Base-by-base conservation (phyloP, 2,797 vertebrate species). In the Lithobates pipiens region DNA sequence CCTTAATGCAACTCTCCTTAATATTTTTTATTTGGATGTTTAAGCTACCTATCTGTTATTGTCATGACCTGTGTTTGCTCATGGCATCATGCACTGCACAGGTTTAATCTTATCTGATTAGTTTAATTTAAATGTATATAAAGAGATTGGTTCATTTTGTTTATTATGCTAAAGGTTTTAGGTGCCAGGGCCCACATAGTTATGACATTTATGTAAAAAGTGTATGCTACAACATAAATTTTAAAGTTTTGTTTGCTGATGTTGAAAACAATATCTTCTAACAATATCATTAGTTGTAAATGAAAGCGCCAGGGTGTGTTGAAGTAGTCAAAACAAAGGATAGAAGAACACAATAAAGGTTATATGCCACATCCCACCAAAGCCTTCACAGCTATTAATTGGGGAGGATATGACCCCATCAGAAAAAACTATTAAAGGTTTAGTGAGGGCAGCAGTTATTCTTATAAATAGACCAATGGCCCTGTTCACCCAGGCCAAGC, bases 401-500 rank as follows among this genome's bases (percentile, higher is more conserved):
- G 16, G 63, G 91, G 88, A 88, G 94, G 96, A 97, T 93, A 91
- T 98, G 96, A 97, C 95, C 96, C 91, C 92, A 92, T 89, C 92
- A 93, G 89, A 94, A 94, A 95, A 95, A 95, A 93, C 94, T 91
- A 91, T 90, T 91, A 92, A 93, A 95, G 94, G 93, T 93, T 94
- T 93, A 88, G 80, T 3, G 94, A 95, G 94, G 93, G 92, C 93
- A 90, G 92, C 89, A 93, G 93, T 91, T 89, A 84, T 92, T 95
- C 96, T 97, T 95, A 94, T 94, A 96, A 95, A 95, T 93, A 93
- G 96, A 96, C 95, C 93, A 91, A 93, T 93, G 95, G 95, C 95
- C 34, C 96, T 95, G 95, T 95, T 67, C 95, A 93, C 91, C 91
- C 91, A 93, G 92, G 92, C 95, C 92, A 92, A 91, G 95, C 96